A percentile compares a stretch with the other conserved stretches of the same genome.
Conservation (phyloP, 2,797 vertebrate genomes). For the Leptodactylus fallax region DNA sequence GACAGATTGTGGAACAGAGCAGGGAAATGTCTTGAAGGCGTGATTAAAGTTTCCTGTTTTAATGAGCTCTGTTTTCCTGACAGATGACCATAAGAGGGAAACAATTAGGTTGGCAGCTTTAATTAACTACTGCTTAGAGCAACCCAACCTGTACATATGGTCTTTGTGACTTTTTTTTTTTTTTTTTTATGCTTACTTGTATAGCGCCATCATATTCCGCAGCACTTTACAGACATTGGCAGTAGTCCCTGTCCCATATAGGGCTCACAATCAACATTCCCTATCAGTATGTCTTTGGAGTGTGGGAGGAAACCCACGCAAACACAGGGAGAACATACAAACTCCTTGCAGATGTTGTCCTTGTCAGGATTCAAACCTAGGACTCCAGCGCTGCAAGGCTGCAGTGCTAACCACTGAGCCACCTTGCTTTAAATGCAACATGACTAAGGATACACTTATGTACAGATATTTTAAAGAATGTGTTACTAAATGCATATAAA, state of each 20-base stretch:
- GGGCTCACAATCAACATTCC: too few species aligned
- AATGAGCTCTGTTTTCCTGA: constrained; percentile 1
- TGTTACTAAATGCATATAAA: neutral
- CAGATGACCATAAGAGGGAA: constrained; percentile 1
- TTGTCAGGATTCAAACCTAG: too few species aligned
- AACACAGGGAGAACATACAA: too few species aligned
- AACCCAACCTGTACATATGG: constrained; percentile 17
- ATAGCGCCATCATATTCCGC: too few species aligned
- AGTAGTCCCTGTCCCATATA: too few species aligned
- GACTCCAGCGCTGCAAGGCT: too few species aligned
- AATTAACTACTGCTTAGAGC: neutral
- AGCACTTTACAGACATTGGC: too few species aligned
- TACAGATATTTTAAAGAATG: neutral
- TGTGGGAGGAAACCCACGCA: too few species aligned
- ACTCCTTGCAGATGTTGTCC: too few species aligned
- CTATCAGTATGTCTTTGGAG: too few species aligned
- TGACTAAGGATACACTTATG: neutral
- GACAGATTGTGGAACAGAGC: neutral
- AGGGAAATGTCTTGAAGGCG: neutral
- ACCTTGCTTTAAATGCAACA: neutral
- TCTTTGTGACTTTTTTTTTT: neutral
- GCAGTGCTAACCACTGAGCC: too few species aligned
- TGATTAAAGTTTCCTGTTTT: constrained; percentile 9
- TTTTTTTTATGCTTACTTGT: too few species aligned
- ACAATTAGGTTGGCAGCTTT: constrained; percentile 6